Conservation (phyloP, 1,140 invertebrate species). For the Sycophaga agraensis region DNA sequence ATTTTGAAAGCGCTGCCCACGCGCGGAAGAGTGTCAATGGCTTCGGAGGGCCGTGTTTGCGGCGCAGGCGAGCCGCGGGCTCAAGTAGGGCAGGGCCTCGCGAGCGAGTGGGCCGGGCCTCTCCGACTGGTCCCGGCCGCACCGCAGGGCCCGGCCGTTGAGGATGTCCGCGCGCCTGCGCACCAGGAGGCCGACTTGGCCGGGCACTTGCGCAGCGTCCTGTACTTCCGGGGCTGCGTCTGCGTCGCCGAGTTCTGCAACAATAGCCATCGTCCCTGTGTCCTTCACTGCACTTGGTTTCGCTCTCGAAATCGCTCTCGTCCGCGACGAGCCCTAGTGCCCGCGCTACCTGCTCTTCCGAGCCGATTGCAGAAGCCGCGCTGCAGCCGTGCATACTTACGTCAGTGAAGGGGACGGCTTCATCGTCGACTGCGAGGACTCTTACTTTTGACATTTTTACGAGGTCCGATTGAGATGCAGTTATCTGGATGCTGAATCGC, state of each 20-base stretch:
- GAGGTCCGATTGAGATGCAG: constrained; percentile 44
- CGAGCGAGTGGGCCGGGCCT: constrained; percentile 12
- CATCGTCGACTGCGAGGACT: constrained; percentile 46
- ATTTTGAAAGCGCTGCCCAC: constrained; percentile 8
- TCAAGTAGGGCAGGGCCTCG: constrained; percentile 12
- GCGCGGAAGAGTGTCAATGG: neutral
- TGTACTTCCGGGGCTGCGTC: constrained; percentile 45
- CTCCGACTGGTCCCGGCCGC: constrained; percentile 37
- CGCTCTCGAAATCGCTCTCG: too few relatives aligned
- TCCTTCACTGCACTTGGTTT: too few relatives aligned
- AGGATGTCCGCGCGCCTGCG: constrained; percentile 15
- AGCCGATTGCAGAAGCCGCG: too few relatives aligned
- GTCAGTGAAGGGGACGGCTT: constrained; percentile 1
- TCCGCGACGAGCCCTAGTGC: neutral
- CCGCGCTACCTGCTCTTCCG: too few relatives aligned
- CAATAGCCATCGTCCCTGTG: too few relatives aligned
- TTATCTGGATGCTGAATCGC: constrained; percentile 49
- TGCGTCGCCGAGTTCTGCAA: constrained; percentile 23
- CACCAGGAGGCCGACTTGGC: constrained; percentile 44
- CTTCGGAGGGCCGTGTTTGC: neutral
- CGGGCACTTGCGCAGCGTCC: constrained; percentile 44
- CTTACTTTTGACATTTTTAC: constrained; percentile 46
- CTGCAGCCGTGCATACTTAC: constrained; percentile 25
- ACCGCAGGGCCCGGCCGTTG: neutral
- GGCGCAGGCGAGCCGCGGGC: neutral